Percentiles rank a stretch among this genome's conserved stretches.
These are phyloP conservation scores for Candidula unifasciata DNA, from an alignment of 2,888 invertebrate genomes.

Conservation along the genomic window DNA sequence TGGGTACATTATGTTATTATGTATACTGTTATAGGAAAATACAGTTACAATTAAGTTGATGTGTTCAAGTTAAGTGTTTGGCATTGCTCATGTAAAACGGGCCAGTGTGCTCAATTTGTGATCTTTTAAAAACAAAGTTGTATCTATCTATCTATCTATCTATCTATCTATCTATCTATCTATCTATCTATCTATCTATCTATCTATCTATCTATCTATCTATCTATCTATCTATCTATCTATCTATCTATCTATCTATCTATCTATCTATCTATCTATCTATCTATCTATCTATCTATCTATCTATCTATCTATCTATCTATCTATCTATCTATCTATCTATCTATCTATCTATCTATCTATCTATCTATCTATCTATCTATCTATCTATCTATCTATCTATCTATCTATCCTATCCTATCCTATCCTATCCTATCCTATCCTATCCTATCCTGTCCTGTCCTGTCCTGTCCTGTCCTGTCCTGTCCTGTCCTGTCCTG, in stretches of 20 bases:
- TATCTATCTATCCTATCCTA: neutral
- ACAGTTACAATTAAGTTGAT: no score
- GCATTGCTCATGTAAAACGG: no score
- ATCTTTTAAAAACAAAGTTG: no score
- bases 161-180: constrained; percentile 25
- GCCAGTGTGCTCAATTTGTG: no score
- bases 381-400: neutral
- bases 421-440: neutral
- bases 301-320: constrained; percentile 4
- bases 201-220: constrained; percentile 25
- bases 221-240: constrained; percentile 25
- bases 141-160: constrained; percentile 25
- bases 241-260: constrained; percentile 25
- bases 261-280: constrained; percentile 15
- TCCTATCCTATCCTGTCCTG: neutral
- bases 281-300: constrained; percentile 9
- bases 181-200: constrained; percentile 25
- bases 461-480: neutral
- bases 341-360: neutral
- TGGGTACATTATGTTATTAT: no score
- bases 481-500: neutral
- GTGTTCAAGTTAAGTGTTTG: no score
- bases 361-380: neutral
- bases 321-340: constrained; percentile 5
- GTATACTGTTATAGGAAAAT: no score